A percentile compares a stretch with the other conserved stretches of the same genome.
These are phyloP conservation scores for Enhydra lutris DNA, from an alignment of 2,113 vertebrate genomes.

Conservation along the genomic window DNA sequence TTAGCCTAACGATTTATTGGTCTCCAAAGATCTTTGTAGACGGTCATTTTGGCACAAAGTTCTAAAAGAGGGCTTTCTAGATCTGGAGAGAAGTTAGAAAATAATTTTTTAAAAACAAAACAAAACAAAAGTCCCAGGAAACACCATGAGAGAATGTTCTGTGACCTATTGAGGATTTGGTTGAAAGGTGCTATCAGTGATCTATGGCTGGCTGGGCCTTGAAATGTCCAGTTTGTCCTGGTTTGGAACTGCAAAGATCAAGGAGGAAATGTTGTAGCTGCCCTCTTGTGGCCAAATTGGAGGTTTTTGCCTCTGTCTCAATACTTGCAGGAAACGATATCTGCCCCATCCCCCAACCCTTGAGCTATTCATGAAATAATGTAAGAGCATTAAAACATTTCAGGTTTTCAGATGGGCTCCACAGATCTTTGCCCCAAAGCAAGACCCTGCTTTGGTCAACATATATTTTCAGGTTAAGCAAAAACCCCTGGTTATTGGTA, in stretches of 20 bases:
- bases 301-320: neutral
- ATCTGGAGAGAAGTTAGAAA: slow-evolving; percentile 53
- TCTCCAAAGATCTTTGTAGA: slow-evolving; percentile 63
- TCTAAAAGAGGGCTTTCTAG: slow-evolving; percentile 48
- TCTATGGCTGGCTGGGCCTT: neutral
- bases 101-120: slow-evolving; percentile 63
- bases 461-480: neutral
- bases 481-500: neutral
- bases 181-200: neutral
- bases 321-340: neutral
- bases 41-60: slow-evolving; percentile 48
- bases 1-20: slow-evolving; percentile 61
- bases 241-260: neutral
- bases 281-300: slow-evolving; percentile 80
- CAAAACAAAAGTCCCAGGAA: slow-evolving; percentile 37
- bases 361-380: slow-evolving; percentile 17
- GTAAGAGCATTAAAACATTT: slow-evolving; percentile 41
- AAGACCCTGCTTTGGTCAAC: neutral
- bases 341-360: too few species aligned
- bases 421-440: neutral
- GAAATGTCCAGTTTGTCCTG: neutral
- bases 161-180: neutral
- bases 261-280: slow-evolving; percentile 68
- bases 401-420: neutral
- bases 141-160: slow-evolving; percentile 14